Evolutionary conservation across 2,113 vertebrate species (phyloP), one percentile per base, ranked within the genome.

Genomic region (Otis tarda): DNA sequence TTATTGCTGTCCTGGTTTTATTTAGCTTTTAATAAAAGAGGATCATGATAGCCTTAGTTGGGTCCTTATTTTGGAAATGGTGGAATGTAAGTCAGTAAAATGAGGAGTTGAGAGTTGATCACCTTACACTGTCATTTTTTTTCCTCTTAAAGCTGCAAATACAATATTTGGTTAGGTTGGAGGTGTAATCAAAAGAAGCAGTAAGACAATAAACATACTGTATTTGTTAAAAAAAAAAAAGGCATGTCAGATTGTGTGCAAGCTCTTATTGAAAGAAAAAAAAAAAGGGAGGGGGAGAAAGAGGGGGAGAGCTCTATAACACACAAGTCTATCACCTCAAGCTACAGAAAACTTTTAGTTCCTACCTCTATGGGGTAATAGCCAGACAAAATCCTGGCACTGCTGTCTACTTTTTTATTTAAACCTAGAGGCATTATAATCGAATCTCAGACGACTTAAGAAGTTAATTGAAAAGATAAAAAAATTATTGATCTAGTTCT

Each of bases 251-350:
- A 30, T 37, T 59, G 17, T 56, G 13, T 74, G 35, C 52, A 37
- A 37, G 60, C 19, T 56, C 3, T 28, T 22, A 21, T 2, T 65
- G n/a, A 41, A 11, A 11, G 17, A 2, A 7, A 1, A 6, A 1
- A 6, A 9, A 12, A 23, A 33, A 33, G 6, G 22, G 6, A 41
- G 41, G 13, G 12, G 41, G 41, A 41, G 41, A 41, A 41, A 41
- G 3, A 0, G 3, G 5, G 14, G 10, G 4, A 15, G 8, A 3
- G 15, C 22, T 84, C 7, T 56, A 4, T 77, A 57, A 28, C 21
- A 49, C 30, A 20, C 27, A 49, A 49, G 19, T 60, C 28, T 49
- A 3, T 56, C 19, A 22, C 47, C 9, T 87, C 41, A 43, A 76
- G 16, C 35, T 57, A 3, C 13, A 3, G 68, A 31, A 56, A 50